Conservation (phyloP, 2,888 invertebrate genomes). For the Mactromeris polynyma region DNA sequence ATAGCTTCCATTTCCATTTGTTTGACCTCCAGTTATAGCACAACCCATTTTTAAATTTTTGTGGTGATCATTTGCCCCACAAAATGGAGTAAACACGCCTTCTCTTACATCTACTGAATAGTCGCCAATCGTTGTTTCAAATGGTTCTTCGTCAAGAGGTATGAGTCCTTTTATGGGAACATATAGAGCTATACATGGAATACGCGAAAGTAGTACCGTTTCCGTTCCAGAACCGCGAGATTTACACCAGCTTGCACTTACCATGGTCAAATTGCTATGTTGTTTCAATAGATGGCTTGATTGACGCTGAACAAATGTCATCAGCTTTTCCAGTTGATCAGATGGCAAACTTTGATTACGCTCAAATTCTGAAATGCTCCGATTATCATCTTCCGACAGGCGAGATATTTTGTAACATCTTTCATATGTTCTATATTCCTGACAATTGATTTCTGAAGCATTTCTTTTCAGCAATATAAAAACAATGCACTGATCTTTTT, state of each 20-base stretch:
- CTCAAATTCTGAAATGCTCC: too few relatives aligned
- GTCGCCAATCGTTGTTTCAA: not conserved
- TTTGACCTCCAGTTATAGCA: not conserved
- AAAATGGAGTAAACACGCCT: not conserved
- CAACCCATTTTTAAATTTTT: constrained; percentile 9
- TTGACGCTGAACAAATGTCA: too few relatives aligned
- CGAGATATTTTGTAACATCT: too few relatives aligned
- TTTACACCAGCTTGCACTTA: not conserved
- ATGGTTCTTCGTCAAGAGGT: constrained; percentile 1
- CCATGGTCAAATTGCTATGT: constrained; percentile 10
- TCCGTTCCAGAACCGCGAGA: not conserved
- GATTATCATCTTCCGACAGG: too few relatives aligned
- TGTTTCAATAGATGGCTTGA: not conserved
- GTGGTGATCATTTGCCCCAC: not conserved
- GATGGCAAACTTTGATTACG: too few relatives aligned
- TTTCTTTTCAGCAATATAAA: too few relatives aligned
- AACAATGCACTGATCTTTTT: too few relatives aligned
- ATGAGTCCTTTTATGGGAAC: not conserved
- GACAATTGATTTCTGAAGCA: too few relatives aligned
- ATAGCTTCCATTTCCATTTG: not conserved
- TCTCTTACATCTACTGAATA: constrained; percentile 15
- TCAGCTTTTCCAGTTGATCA: too few relatives aligned
- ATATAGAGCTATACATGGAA: constrained; percentile 2
- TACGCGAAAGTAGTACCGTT: not conserved
- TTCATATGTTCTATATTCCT: too few relatives aligned